Base-by-base conservation (phyloP, 2,888 invertebrate species). In the Drosophila austrosaltans region DNA sequence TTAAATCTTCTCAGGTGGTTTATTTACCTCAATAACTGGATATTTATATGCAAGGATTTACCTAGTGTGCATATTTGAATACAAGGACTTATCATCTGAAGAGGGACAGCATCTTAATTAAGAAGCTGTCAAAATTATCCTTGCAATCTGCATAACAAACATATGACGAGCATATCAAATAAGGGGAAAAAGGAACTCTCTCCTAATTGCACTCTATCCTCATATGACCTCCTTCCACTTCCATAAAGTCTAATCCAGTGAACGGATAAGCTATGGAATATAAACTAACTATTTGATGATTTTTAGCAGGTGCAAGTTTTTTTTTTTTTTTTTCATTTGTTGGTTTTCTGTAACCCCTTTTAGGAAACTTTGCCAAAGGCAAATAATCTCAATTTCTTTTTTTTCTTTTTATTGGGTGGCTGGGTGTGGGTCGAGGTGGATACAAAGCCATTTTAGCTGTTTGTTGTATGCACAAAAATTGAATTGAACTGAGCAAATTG, bases 101-200 rank as follows among this genome's bases (percentile, higher is more conserved):
- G 22, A 10, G 48, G 48, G 82, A 83, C 86, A 83, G 81, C 75
- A 86, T 83, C 83, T 83, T 86, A 83, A 83, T 83, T 83, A 83
- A 77, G 78, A 81, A 75, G 76, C 75, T 79, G 79, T 73, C 73
- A 79, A 77, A 69, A 66, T 73, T 79, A 76, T 79, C 79, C 70
- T 48, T 66, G 56, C 70, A 72, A 75, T 78, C 76, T 69, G 69
- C 75, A 74, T 81, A 76, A 71, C 77, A 78, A 69, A 67, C 79
- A 68, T 57, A 78, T 78, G 70, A 66, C 59, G 54, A 63, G 42
- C 30, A 60, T 28, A 53, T n/a, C 58, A 28, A 44, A 22, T 53
- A 54, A 20, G 20, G 8, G 44, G 1, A 3, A 44, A 10, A 48
- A 10, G 20, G 48, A 48, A 12, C 48, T 48, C 53, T 66, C 53